Evolutionary conservation across 2,113 vertebrate species (phyloP).

Genomic region (Hippolais icterina): DNA sequence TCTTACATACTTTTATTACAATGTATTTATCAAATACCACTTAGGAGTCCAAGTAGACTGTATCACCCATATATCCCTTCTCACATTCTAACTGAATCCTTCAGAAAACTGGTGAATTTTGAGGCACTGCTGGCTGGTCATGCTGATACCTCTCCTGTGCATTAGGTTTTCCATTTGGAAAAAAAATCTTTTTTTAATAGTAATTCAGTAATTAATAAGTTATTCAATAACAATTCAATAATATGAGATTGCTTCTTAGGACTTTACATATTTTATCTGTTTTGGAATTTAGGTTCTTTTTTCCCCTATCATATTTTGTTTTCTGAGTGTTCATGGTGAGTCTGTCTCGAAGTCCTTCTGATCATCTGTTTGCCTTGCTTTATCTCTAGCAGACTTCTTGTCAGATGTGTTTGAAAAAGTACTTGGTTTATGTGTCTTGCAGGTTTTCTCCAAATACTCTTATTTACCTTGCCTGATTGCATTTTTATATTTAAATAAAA

Average conservation of each 20-base stretch:
- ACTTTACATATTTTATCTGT: background rate
- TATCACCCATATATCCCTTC: background rate
- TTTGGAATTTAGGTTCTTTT: background rate
- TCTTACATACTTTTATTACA: background rate
- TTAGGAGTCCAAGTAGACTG: background rate
- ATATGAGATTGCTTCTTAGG: background rate
- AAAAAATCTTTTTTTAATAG: background rate
- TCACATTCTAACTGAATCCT: background rate
- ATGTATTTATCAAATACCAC: background rate
- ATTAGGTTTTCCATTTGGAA: background rate
- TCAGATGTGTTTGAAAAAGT: background rate
- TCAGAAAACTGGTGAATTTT: background rate
- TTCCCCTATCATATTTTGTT: background rate
- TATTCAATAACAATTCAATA: background rate
- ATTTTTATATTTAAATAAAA: background rate
- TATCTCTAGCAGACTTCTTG: background rate
- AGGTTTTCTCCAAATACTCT: background rate
- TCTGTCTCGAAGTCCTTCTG: background rate
- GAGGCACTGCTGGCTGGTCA: background rate
- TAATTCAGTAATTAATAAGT: background rate
- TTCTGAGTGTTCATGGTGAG: background rate
- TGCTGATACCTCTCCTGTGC: background rate
- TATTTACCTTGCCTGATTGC: background rate
- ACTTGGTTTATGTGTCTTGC: background rate
- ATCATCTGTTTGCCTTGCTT: background rate